Evolutionary conservation across 2,888 invertebrate genomes (phyloP), one percentile per base, ranked within the genome.

Genomic region (Nemotelus nigrinus): DNA sequence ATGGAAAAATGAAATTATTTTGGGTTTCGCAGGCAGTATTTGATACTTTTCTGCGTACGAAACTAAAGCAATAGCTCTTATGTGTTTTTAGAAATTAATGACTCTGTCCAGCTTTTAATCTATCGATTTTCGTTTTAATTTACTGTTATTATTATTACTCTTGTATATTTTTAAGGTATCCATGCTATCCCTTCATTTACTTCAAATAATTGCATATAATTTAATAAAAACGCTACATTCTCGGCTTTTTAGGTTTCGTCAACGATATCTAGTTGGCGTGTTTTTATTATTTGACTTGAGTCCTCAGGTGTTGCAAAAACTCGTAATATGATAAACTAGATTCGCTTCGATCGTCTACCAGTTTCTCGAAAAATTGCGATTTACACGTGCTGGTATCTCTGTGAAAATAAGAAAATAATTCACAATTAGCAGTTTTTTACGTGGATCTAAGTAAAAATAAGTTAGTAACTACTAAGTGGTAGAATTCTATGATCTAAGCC

Each of bases 241-340:
- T 39, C 48, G 50, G n/a, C 45, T 5, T 8, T 25, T 25, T 25
- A 25, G 25, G 25, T 25, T 25, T 25, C 25, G n/a, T n/a, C n/a
- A n/a, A n/a, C n/a, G 25, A 25, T 25, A 25, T 25, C 25, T 25
- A 25, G 25, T 25, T 25, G 25, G 25, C 25, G 25, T 25, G 25
- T 25, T 25, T 25, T 25, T 25, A 25, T 25, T 93, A 96, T 91
- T 96, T 96, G 88, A 96, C 92, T 90, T 95, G 94, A 83, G 91
- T 91, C 88, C 96, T 94, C 83, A 97, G 90, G 89, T 98, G 97
- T 88, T 99, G 98, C 87, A 99, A 90, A 89, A 99, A 99, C 91
- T 99, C 99, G 88, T 96, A 96, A 89, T 99, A 99, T 82, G 97
- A 97, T 88, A 97, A 93, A 76, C 96, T 93, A 78, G 94, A 94